Base-by-base conservation (phyloP, 2,888 invertebrate genomes). In the Flabesymbios commensalis region DNA sequence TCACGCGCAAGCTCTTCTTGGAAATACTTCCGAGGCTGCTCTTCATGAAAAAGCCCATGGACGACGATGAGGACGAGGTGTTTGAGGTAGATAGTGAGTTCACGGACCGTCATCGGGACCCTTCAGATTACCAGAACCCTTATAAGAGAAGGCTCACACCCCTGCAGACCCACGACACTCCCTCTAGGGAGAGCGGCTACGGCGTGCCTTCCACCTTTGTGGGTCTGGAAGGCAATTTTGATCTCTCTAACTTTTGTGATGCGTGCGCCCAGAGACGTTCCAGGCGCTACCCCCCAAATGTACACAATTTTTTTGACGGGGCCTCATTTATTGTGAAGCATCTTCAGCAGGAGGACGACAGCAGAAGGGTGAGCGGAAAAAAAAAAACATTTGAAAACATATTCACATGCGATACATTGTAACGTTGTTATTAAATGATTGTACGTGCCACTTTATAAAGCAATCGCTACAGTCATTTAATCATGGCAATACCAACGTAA, bases 251-350 rank as follows among this genome's bases (percentile, higher is more conserved):
- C 19, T 45, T 61, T 48, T 68, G 68, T 29, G 57, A 64, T 24
- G 66, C 67, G 2, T 71, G 71, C 32, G 61, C 61, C 17, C 36
- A 42, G 33, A 39, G 56, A 1, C 47, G 60, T 41, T 32, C 93
- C 1, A 93, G 93, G 78, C 90, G 94, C 28, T 61, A 45, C 32
- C 68, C 71, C 1, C 57, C 60, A 14, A 65, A 66, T 33, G 66
- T 65, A 5, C 87, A 93, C 57, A 91, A 92, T 43, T 95, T 96
- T 1, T 86, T 96, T 70, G 90, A 94, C 81, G 94, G 94, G 66
- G 93, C 96, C 56, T 86, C 94, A 74, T 96, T 94, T 85, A 95
- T 97, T 78, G 96, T 96, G 14, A 94, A 96, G 83, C 94, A 96
- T 83, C 93, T 96, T 82, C 92, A 93, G 81, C 93, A 95, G 78